A percentile compares a stretch with the other conserved stretches of the same genome.
Evolutionary conservation across 1,140 invertebrate species (phyloP).

Genomic region (Meloidogyne hapla): DNA sequence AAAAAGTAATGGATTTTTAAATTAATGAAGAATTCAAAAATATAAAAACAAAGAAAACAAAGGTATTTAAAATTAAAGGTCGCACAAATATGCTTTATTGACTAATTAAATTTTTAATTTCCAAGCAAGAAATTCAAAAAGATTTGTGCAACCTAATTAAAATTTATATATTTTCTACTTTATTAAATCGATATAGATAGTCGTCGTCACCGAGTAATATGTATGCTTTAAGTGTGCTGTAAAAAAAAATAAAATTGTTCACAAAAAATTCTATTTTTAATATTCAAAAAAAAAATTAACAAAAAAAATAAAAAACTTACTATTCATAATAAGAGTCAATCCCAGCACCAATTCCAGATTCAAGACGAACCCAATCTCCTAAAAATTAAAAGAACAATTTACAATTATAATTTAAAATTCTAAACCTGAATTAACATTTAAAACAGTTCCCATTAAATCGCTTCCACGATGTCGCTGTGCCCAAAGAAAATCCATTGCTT

Average conservation of each 20-base stretch:
- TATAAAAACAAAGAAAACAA: not conserved
- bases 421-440: conserved; percentile 96
- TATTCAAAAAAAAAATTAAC: no score
- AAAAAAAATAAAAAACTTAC: no score
- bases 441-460: conserved; percentile 86
- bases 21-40: not conserved
- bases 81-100: not conserved
- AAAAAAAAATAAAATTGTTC: not conserved
- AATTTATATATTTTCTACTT: conserved; percentile 54
- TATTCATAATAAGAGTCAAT: conserved; percentile 99
- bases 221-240: conserved; percentile 69
- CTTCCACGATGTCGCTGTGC: conserved; percentile 81
- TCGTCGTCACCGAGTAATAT: conserved; percentile 77
- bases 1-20: conserved; percentile 30
- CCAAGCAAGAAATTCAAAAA: conserved; percentile 2
- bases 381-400: not conserved
- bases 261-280: not conserved
- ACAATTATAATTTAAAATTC: conserved; percentile 70
- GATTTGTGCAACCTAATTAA: conserved; percentile 57
- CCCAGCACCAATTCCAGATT: conserved; percentile 95
- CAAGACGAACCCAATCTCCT: conserved; percentile 65
- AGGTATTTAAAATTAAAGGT: not conserved
- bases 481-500: conserved; percentile 95
- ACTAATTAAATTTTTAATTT: conserved; percentile 13
- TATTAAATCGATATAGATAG: conserved; percentile 87